phyloP scores from a whole-genome alignment of 2,888 invertebrate species.

The Cryptops parisi region DNA sequence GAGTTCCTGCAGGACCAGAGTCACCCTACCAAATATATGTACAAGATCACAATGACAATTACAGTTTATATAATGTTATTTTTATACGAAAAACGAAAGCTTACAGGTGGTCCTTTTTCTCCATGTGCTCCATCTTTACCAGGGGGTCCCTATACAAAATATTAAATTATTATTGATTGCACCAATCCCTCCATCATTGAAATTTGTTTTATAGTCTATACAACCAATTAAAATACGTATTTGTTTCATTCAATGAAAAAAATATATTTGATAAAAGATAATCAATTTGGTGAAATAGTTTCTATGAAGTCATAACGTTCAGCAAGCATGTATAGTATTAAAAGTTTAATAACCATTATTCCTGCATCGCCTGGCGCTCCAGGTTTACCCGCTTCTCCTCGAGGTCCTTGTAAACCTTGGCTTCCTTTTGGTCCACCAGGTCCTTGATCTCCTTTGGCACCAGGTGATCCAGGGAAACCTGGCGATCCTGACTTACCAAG shows the following conservation, averaged over 20 bases:
- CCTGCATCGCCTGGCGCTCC: slow-evolving; percentile 64
- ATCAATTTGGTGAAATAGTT: too few species aligned
- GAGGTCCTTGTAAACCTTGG: slow-evolving; percentile 62
- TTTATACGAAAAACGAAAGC: slow-evolving; percentile 10
- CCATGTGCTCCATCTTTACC: slow-evolving; percentile 68
- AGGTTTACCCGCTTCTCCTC: slow-evolving; percentile 65
- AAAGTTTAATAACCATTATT: slow-evolving; percentile 28
- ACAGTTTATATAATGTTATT: background rate
- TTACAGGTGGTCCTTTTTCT: slow-evolving; percentile 49
- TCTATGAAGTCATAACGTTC: too few species aligned
- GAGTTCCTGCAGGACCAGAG: slow-evolving; percentile 51
- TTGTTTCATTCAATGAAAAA: too few species aligned
- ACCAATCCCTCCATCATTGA: too few species aligned
- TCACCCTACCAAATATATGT: slow-evolving; percentile 29
- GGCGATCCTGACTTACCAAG: slow-evolving; percentile 69
- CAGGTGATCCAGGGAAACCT: slow-evolving; percentile 68
- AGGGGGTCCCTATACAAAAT: slow-evolving; percentile 45
- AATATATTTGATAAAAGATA: too few species aligned
- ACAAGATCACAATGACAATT: slow-evolving; percentile 4
- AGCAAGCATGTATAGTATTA: too few species aligned
- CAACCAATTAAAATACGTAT: too few species aligned
- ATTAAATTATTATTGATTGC: too few species aligned
- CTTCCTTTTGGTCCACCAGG: slow-evolving; percentile 59
- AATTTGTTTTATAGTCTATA: too few species aligned
- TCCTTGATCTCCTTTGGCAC: slow-evolving; percentile 67